These are phyloP conservation scores for Isotomurus palustris DNA, from an alignment of 2,888 invertebrate species.

Conservation along the genomic window DNA sequence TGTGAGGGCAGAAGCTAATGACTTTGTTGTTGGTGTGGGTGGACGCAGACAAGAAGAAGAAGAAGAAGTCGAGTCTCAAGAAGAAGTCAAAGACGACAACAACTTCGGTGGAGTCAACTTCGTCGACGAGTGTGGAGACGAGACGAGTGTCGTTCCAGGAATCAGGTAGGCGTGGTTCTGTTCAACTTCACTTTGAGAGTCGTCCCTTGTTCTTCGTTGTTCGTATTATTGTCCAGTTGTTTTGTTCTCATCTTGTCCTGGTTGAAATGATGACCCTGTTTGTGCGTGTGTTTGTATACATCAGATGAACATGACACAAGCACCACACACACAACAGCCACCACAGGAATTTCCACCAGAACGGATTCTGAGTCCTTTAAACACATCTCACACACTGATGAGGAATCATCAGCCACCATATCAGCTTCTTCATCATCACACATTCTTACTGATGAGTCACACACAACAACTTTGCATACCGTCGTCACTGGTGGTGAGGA, in stretches of 20 bases:
- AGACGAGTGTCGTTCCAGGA: conserved; percentile 47
- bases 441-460: no score
- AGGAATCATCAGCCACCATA: no score
- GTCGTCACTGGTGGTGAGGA: not conserved
- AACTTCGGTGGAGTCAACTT: conserved; percentile 29
- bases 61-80: conserved; percentile 5
- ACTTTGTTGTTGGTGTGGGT: not conserved
- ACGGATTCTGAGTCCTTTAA: no score
- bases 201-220: not conserved
- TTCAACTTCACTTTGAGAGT: not conserved
- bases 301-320: conserved; percentile 9
- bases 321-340: conserved; percentile 4
- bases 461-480: no score
- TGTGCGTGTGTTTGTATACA: not conserved
- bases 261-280: no score
- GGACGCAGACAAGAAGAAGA: conserved; percentile 4
- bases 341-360: no score
- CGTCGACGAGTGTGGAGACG: no score
- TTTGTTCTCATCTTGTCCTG: no score
- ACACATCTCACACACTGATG: no score
- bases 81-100: conserved; percentile 3
- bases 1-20: not conserved
- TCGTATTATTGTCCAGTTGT: not conserved
- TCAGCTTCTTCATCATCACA: no score
- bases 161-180: conserved; percentile 27